Evolutionary conservation across 2,113 vertebrate species (phyloP), one percentile per base, ranked within the genome.

Genomic region (Bubo blakistoni): DNA sequence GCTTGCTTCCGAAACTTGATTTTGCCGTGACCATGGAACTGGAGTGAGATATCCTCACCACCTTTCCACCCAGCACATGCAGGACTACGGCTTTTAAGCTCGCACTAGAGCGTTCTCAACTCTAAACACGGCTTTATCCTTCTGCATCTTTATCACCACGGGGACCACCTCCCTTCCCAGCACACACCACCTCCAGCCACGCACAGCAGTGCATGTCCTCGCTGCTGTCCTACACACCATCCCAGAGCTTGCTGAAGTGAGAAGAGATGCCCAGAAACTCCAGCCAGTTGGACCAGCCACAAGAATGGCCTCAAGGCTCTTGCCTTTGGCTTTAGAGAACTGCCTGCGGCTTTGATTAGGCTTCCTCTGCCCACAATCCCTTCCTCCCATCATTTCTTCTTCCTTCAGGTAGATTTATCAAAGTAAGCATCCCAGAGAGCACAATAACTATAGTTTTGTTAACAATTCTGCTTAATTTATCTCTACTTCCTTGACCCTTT

Each of bases 141-240:
- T 32, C 24, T 24, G 7, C 4, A 7, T 11, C n/a, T 59, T 36
- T 27, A 42, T 47, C 12, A 13, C 20, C 29, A 9, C 0, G 7
- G 44, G 51, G 34, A 44, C 58, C 20, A 42, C 10, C 25, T 52
- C 34, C 1, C 1, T 14, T 42, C 51, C 62, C 57, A 59, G 70
- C 51, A 54, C 20, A 8, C 5, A 2, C 20, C 27, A 34, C 2
- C 30, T 67, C 86, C 71, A 52, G 54, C 58, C 80, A 34, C 4
- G 0, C 10, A 10, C 13, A 36, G 27, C 16, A 0, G 34, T 4
- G 30, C 12, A 1, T 24, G 17, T 8, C 47, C 59, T 55, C 4
- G 3, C 20, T 73, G 54, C 47, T 38, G 9, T 27, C 58, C 79
- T 24, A 18, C 21, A 4, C 6, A 2, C 4, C 10, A 13, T 7